Base-by-base conservation (phyloP, 1,140 invertebrate species). In the Oscheius sp. region DNA sequence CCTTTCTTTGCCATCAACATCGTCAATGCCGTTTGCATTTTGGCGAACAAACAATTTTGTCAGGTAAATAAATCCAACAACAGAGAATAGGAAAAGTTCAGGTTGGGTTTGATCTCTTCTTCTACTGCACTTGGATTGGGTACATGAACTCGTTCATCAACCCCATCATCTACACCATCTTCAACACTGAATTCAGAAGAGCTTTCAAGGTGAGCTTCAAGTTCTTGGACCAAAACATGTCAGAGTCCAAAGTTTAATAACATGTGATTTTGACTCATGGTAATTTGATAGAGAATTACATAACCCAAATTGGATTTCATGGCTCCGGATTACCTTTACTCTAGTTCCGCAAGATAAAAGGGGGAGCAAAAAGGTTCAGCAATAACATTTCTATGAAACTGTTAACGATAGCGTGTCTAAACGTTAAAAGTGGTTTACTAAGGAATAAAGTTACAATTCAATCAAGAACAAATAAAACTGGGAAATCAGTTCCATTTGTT, bases 1-100 rank as follows among this genome's bases (percentile, higher is more conserved):
- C 96, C 96, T 45, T 99, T 99, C 89, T 99, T 99, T 89, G 94
- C 92, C 0, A 94, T 92, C 86, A 93, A 95, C 86, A 93, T 97
- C 65, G 90, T 96, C 87, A 94, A 96, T 84, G 96, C 95, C n/a
- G 90, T 98, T 84, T 92, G 91, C 88, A 91, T 92, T 73, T 93
- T 95, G 85, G 87, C 94, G 75, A 88, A 89, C 26, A 73, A 75
- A 23, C 88, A 88, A 68, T 88, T 90, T 73, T 95, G 92, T 85
- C 89, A 91, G 38, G 71, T 67, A 42, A 66, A 58, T 13, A 63
- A 28, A 20, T 55, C 7, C 32, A 26, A 13, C 61, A 66, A 23
- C 46, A 46, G 34, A 1, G 15, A 2, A 31, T 46, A 45, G 18
- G 15, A 10, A 10, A 2, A 29, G 13, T 49, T 61, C 34, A 73